Conservation (phyloP, 2,797 vertebrate species). For the Tapera naevia region DNA sequence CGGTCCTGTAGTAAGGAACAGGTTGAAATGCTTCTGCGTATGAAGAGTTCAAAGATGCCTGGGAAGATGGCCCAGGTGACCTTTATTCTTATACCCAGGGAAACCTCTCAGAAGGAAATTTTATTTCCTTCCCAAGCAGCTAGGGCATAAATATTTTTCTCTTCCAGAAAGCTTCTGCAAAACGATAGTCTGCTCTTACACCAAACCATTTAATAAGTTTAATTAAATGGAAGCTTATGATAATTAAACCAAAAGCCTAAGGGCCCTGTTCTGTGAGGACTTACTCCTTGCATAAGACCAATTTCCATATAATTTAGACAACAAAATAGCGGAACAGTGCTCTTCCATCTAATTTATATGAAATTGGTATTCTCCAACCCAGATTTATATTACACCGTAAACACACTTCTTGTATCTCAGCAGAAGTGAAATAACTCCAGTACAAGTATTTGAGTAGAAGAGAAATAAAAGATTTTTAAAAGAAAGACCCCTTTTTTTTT, state of each 20-base stretch:
- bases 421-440: neutral
- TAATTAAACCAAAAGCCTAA: constrained; percentile 72
- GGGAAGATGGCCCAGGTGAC: neutral
- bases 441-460: neutral
- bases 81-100: neutral
- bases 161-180: constrained; percentile 41
- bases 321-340: constrained; percentile 64
- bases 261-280: constrained; percentile 67
- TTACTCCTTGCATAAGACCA: constrained; percentile 66
- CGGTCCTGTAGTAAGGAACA: neutral
- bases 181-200: constrained; percentile 51
- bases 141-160: constrained; percentile 24
- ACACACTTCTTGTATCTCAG: constrained; percentile 10
- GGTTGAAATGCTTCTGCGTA: neutral
- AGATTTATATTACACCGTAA: constrained; percentile 44
- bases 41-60: neutral
- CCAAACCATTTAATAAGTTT: constrained; percentile 70
- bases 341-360: constrained; percentile 61
- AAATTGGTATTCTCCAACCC: constrained; percentile 49
- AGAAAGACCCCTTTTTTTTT: neutral
- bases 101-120: neutral
- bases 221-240: constrained; percentile 73
- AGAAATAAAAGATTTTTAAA: neutral
- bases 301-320: constrained; percentile 74
- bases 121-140: neutral